Conservation (phyloP, 1,140 invertebrate species). For the Nixonia krombeini region DNA sequence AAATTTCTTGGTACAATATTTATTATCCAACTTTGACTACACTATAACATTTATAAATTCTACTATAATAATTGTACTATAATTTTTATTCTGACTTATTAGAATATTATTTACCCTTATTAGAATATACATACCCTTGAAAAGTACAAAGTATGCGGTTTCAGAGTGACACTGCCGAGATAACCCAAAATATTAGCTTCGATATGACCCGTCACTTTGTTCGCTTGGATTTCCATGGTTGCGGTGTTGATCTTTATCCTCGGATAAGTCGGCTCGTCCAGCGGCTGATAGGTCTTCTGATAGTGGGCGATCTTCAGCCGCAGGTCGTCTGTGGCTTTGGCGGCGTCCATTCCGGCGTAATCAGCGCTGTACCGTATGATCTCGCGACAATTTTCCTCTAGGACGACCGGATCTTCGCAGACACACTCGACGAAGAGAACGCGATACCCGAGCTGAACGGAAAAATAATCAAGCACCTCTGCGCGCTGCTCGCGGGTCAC, state of each 20-base stretch:
- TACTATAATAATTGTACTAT: too few relatives aligned
- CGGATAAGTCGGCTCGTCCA: constrained; percentile 74
- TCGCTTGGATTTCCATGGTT: constrained; percentile 74
- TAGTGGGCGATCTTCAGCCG: constrained; percentile 89
- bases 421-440: constrained; percentile 95
- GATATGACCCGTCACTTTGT: constrained; percentile 77
- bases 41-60: too few relatives aligned
- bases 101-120: too few relatives aligned
- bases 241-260: constrained; percentile 82
- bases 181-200: constrained; percentile 85
- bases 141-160: constrained; percentile 81
- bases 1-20: too few relatives aligned
- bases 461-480: constrained; percentile 83
- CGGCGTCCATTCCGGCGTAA: constrained; percentile 84
- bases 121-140: constrained; percentile 77
- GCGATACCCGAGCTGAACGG: constrained; percentile 83
- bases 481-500: constrained; percentile 85
- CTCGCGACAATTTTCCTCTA: constrained; percentile 91
- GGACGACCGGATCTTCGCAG: constrained; percentile 85
- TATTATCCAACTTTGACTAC: too few relatives aligned
- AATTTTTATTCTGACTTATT: too few relatives aligned
- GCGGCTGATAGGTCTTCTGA: constrained; percentile 83
- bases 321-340: constrained; percentile 85
- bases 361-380: constrained; percentile 93
- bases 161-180: constrained; percentile 81